Evolutionary conservation across 2,797 vertebrate genomes (phyloP).

Genomic region (Melanitta fusca): DNA sequence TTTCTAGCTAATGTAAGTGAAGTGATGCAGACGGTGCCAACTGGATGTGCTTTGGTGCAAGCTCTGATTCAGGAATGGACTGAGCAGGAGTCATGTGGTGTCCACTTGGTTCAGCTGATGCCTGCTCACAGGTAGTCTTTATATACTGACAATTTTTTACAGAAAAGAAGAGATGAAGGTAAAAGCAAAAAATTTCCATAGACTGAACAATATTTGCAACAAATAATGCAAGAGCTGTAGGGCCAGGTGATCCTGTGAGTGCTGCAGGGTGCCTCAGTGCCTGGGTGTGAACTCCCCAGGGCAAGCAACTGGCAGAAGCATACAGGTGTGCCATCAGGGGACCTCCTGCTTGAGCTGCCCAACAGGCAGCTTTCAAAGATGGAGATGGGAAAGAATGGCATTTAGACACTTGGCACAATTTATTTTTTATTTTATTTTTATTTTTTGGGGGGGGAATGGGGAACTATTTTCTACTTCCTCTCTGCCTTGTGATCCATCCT

Average conservation of each 20-base stretch:
- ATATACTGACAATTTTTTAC: neutral
- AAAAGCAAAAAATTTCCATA: neutral
- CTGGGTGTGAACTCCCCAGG: neutral
- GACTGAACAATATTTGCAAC: neutral
- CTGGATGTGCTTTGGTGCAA: neutral
- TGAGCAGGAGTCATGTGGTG: neutral
- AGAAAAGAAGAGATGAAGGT: neutral
- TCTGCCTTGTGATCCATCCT: neutral
- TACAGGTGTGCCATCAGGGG: accelerated
- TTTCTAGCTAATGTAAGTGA: neutral
- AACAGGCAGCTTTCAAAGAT: neutral
- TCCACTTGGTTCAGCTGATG: neutral
- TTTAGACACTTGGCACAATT: neutral
- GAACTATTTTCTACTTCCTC: neutral
- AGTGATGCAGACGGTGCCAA: neutral
- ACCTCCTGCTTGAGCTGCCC: neutral
- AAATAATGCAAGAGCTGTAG: neutral
- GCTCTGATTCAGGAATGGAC: neutral
- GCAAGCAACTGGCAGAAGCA: neutral
- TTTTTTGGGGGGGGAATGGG: no score
- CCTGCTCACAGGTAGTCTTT: neutral
- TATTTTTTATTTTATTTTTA: accelerated
- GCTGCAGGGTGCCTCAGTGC: neutral
- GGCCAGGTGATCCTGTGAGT: neutral
- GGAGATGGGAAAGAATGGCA: neutral